Conservation (phyloP, 35 echinoderm and acorn worm genomes). For the Amphiura filiformis region DNA sequence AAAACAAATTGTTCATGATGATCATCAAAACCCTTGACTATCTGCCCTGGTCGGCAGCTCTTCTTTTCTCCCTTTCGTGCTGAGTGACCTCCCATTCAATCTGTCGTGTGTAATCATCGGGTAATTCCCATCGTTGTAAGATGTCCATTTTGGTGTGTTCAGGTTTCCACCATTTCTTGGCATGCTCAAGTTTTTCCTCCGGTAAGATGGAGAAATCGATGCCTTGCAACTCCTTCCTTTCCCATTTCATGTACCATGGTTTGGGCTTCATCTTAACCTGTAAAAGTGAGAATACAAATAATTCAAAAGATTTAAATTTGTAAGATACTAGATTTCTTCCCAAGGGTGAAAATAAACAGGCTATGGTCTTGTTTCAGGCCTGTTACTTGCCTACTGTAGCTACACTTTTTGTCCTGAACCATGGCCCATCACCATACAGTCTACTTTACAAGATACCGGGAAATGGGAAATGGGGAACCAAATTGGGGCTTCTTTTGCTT, state of each 20-base stretch:
- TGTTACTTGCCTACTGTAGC: too few species aligned
- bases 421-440: too few species aligned
- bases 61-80: conserved; percentile 26
- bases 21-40: too few species aligned
- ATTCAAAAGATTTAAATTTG: too few species aligned
- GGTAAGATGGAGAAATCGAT: conserved; percentile 53
- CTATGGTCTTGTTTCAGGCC: too few species aligned
- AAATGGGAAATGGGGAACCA: too few species aligned
- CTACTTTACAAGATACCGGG: too few species aligned
- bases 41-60: neutral
- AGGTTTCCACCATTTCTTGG: conserved; percentile 46
- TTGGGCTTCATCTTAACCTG: conserved; percentile 96
- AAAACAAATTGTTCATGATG: too few species aligned
- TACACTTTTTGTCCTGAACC: too few species aligned
- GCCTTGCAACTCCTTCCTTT: conserved; percentile 74
- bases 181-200: conserved; percentile 52
- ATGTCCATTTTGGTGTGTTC: conserved; percentile 77
- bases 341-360: too few species aligned
- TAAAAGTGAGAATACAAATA: neutral
- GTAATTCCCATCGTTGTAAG: conserved; percentile 46
- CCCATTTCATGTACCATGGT: conserved; percentile 89
- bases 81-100: conserved; percentile 59
- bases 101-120: conserved; percentile 36
- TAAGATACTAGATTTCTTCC: too few species aligned
- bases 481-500: too few species aligned